phyloP scores from a whole-genome alignment of 2,888 invertebrate species.

The Xylota segnis region DNA sequence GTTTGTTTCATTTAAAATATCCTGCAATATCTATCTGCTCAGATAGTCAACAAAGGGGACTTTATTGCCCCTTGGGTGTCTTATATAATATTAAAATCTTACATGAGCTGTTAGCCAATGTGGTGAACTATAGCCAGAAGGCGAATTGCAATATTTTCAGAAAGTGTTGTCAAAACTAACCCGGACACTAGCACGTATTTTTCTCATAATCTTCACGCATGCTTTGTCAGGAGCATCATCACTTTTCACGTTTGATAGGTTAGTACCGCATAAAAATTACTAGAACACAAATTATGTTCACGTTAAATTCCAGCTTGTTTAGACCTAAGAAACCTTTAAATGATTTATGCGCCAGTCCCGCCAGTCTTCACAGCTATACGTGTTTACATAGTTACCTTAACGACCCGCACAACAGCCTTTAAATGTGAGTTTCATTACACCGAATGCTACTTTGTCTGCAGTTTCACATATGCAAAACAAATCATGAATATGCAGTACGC shows the following conservation, averaged over 20 bases:
- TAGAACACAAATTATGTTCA: conserved; percentile 3
- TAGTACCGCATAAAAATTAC: conserved; percentile 25
- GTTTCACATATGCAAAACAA: background rate
- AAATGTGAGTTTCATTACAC: conserved; percentile 1
- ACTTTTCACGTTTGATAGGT: conserved; percentile 7
- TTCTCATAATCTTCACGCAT: conserved; percentile 19
- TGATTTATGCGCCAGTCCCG: conserved; percentile 37
- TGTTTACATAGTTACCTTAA: background rate
- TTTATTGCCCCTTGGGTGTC: no score
- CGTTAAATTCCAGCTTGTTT: conserved; percentile 5
- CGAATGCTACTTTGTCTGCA: background rate
- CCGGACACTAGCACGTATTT: no score
- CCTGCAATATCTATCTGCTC: no score
- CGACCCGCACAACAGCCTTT: background rate
- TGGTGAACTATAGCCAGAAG: no score
- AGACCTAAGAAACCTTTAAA: conserved; percentile 20
- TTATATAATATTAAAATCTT: no score
- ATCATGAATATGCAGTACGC: conserved; percentile 24
- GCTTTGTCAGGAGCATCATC: background rate
- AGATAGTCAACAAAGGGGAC: no score
- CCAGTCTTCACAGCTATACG: background rate
- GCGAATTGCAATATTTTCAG: no score
- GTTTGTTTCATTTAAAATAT: no score
- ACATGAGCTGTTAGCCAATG: no score
- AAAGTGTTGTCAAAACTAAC: no score